These are phyloP conservation scores for Lamproptera curius DNA, from an alignment of 2,888 invertebrate species.

Conservation along the genomic window DNA sequence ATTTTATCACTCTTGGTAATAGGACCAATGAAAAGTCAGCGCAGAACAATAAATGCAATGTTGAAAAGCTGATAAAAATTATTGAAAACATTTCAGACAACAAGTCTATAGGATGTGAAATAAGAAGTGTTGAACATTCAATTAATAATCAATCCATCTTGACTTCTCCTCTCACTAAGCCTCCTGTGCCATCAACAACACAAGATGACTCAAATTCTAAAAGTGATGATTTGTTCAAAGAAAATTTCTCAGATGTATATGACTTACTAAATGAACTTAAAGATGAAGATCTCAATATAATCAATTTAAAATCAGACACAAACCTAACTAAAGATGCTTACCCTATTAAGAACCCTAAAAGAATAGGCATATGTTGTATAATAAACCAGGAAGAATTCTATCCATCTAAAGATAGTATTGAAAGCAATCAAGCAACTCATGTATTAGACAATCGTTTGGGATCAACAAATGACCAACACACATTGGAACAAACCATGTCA, in stretches of 20 bases:
- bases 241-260: constrained; percentile 42
- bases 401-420: constrained; percentile 53
- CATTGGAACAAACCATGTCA: constrained; percentile 51
- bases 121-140: constrained; percentile 42
- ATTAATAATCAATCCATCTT: constrained; percentile 29
- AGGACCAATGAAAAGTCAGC: constrained; percentile 19
- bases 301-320: constrained; percentile 48
- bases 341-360: constrained; percentile 49
- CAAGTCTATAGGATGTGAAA: constrained; percentile 38
- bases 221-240: constrained; percentile 24
- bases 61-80: constrained; percentile 47
- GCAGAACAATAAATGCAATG: constrained; percentile 34
- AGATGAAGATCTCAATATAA: constrained; percentile 34
- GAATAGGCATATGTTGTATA: constrained; percentile 60
- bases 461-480: constrained; percentile 48
- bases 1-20: constrained; percentile 46
- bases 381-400: constrained; percentile 66
- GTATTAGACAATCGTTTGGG: constrained; percentile 45
- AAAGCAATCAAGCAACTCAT: constrained; percentile 30
- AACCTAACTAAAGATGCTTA: constrained; percentile 41
- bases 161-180: constrained; percentile 20
- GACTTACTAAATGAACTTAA: constrained; percentile 38
- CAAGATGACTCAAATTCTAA: constrained; percentile 25
- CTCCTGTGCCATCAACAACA: constrained; percentile 25
- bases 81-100: constrained; percentile 48